These are phyloP conservation scores for Ariolimax columbianus DNA, from an alignment of 2,888 invertebrate genomes.

Conservation along the genomic window DNA sequence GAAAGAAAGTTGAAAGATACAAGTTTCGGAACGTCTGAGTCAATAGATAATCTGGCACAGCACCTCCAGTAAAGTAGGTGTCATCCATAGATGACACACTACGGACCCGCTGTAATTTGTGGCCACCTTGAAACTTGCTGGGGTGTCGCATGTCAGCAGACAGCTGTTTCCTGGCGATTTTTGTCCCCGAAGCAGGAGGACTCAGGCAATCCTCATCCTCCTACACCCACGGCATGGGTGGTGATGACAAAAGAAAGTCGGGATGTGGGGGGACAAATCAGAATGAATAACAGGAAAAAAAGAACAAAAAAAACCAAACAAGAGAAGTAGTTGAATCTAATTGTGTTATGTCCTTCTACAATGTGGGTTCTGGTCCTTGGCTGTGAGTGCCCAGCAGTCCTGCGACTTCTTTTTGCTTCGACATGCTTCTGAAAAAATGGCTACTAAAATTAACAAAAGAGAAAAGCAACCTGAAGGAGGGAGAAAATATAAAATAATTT, in stretches of 20 bases:
- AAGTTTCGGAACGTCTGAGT: background rate
- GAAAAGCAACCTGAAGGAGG: background rate
- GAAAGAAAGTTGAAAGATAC: constrained; percentile 32
- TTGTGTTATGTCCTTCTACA: background rate
- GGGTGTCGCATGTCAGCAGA: constrained; percentile 77
- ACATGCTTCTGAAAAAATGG: background rate
- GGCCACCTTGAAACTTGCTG: constrained; percentile 93
- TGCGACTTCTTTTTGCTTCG: background rate
- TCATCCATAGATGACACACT: constrained; percentile 76
- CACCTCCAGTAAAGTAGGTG: constrained; percentile 70
- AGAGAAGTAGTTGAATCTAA: background rate
- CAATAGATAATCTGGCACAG: constrained; percentile 31
- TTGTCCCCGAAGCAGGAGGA: constrained; percentile 78
- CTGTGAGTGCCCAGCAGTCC: background rate
- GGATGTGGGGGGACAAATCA: background rate
- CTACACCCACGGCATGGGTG: constrained; percentile 79
- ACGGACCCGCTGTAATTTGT: constrained; percentile 76
- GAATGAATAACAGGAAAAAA: background rate
- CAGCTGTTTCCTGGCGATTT: constrained; percentile 65
- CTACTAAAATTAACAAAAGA: background rate
- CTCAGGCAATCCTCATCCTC: constrained; percentile 89
- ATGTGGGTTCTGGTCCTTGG: background rate
- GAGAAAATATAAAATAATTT: background rate
- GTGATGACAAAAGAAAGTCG: background rate
- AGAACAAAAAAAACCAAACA: background rate